Percentiles rank a stretch among this genome's conserved stretches.
phyloP scores from a whole-genome alignment of 2,113 vertebrate genomes.

The Dipodomys merriami region DNA sequence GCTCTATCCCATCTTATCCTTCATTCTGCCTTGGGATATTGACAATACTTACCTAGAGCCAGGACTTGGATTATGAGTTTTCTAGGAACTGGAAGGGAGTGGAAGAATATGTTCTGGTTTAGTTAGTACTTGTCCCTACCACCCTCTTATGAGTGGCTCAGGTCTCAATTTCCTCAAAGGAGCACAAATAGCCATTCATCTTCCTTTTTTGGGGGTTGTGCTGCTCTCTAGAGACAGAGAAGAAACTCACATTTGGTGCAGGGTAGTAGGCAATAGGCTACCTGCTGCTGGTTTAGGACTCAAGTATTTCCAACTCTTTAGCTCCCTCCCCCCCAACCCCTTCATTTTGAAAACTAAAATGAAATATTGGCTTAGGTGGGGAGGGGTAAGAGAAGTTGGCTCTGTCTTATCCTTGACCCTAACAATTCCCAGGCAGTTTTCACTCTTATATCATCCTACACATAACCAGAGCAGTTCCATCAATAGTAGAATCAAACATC shows the following conservation, averaged over 20 bases:
- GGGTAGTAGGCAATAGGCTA: not conserved
- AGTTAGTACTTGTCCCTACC: not conserved
- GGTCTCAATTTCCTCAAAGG: not conserved
- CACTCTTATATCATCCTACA: not conserved
- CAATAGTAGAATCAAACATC: not conserved
- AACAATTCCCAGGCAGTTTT: not conserved
- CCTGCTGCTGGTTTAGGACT: constrained; percentile 16
- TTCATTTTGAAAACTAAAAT: constrained; percentile 22
- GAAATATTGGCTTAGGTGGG: not conserved
- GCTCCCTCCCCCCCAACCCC: not conserved
- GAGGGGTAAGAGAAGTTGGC: not conserved
- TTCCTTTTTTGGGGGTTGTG: constrained; percentile 36
- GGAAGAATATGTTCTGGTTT: not conserved
- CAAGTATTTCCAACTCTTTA: not conserved
- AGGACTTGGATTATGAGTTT: not conserved
- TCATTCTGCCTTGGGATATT: not conserved
- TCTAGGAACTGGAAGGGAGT: not conserved
- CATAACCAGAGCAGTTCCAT: not conserved
- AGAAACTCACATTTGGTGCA: not conserved
- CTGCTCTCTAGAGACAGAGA: constrained; percentile 11
- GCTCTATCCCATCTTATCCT: not conserved
- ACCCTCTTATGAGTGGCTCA: not conserved
- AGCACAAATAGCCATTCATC: not conserved
- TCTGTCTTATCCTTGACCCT: not conserved
- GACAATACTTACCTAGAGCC: not conserved